These are phyloP conservation scores for Pithys albifrons DNA, from an alignment of 2,113 vertebrate genomes.

Conservation along the genomic window DNA sequence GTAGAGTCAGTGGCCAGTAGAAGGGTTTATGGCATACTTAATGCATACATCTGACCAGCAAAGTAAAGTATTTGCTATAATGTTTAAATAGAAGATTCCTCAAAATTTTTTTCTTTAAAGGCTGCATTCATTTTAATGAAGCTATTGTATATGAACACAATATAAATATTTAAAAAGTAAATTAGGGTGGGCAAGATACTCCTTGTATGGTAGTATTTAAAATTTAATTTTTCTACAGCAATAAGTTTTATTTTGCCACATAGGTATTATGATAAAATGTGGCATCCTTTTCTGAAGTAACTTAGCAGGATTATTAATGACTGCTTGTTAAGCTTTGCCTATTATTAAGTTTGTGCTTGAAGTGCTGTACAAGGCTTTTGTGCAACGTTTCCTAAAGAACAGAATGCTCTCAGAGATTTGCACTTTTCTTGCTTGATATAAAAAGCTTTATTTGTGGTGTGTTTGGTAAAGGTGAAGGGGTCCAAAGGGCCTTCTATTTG, in stretches of 20 bases:
- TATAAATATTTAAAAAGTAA: conserved; percentile 68
- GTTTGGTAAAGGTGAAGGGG: conserved; percentile 98
- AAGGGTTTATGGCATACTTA: conserved; percentile 85
- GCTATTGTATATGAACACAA: conserved; percentile 55
- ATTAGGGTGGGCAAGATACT: conserved; percentile 55
- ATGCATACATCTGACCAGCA: conserved; percentile 80
- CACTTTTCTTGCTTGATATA: conserved; percentile 71
- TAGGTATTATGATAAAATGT: conserved; percentile 11
- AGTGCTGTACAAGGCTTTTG: conserved; percentile 27
- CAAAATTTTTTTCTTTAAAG: conserved; percentile 38
- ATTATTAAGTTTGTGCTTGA: conserved; percentile 60
- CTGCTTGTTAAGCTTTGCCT: conserved; percentile 59
- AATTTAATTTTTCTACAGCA: neutral
- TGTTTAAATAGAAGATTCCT: conserved; percentile 69
- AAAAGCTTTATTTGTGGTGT: conserved; percentile 87
- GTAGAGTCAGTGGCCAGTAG: conserved; percentile 87
- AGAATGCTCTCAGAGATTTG: conserved; percentile 58
- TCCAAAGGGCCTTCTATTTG: conserved; percentile 96
- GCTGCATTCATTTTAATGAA: conserved; percentile 56
- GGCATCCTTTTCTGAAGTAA: conserved; percentile 32
- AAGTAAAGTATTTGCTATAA: conserved; percentile 75
- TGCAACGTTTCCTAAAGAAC: conserved; percentile 64
- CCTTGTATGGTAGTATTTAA: conserved; percentile 54
- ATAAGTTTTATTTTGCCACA: neutral
- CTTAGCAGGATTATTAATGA: conserved; percentile 71